Evolutionary conservation across 2,113 vertebrate genomes (phyloP).

Genomic region (Gasterosteus aculeatus): DNA sequence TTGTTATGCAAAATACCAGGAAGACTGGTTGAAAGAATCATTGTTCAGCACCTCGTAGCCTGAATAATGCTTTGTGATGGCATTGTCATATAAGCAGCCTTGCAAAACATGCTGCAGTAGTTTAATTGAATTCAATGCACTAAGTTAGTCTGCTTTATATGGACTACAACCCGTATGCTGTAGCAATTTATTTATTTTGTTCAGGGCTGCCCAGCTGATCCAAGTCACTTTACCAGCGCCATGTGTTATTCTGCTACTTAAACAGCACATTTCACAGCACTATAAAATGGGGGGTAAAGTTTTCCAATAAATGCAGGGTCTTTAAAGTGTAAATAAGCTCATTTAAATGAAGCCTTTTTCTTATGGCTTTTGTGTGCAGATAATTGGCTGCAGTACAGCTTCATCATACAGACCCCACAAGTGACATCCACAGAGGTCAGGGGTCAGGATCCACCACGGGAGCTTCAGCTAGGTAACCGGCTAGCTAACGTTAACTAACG

Average conservation of each 20-base stretch:
- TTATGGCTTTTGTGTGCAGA: background rate
- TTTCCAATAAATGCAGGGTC: constrained; percentile 20
- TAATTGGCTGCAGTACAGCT: background rate
- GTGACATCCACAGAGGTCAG: constrained; percentile 55
- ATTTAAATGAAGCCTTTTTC: background rate
- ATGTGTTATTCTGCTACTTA: constrained; percentile 16
- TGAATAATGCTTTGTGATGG: constrained; percentile 60
- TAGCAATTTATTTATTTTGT: constrained; percentile 56
- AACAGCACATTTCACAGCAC: constrained; percentile 45
- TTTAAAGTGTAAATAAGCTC: background rate
- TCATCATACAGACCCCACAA: background rate
- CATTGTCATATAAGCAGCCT: constrained; percentile 24
- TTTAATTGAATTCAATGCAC: constrained; percentile 13
- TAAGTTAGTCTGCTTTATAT: background rate
- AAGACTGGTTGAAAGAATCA: constrained; percentile 58
- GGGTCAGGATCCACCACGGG: constrained; percentile 29
- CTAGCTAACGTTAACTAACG: background rate
- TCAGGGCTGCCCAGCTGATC: constrained; percentile 21
- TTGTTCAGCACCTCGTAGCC: constrained; percentile 46
- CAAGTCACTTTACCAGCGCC: constrained; percentile 36
- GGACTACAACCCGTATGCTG: constrained; percentile 47
- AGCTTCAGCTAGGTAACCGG: background rate
- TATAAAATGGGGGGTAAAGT: constrained; percentile 28
- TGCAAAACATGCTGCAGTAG: constrained; percentile 28
- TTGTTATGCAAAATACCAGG: constrained; percentile 73